Conservation (phyloP, 1,140 invertebrate genomes). For the Zaprionus nigranus region DNA sequence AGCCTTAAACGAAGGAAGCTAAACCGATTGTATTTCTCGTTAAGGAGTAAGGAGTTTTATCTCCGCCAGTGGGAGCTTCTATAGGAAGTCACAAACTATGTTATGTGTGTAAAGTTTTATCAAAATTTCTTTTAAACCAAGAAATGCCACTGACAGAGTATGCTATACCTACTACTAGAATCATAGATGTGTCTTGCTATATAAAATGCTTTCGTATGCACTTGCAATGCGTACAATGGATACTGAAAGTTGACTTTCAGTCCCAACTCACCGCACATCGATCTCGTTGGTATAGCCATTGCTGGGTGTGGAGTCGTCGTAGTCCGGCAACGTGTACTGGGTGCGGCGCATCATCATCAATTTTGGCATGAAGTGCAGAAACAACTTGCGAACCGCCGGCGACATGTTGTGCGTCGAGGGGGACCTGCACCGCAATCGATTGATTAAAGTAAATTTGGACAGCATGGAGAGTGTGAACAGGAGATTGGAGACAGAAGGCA, state of each 20-base stretch:
- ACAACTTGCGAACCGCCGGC: conserved; percentile 93
- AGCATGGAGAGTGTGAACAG: background rate
- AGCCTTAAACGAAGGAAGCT: no score
- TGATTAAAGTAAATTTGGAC: conserved; percentile 13
- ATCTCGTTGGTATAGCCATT: conserved; percentile 91
- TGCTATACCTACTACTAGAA: background rate
- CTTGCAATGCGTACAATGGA: background rate
- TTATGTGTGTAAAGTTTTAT: background rate
- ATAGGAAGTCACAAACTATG: background rate
- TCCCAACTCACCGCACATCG: conserved; percentile 89
- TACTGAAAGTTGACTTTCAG: background rate
- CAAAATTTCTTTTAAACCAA: background rate
- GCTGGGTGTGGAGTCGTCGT: conserved; percentile 90
- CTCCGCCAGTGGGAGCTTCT: background rate
- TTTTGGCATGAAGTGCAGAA: conserved; percentile 95
- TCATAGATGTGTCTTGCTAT: background rate
- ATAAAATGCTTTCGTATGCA: background rate
- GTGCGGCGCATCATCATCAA: conserved; percentile 95
- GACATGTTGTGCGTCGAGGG: conserved; percentile 99
- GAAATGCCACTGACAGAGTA: background rate
- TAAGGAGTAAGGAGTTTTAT: no score
- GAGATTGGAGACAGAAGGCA: background rate
- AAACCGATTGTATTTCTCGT: no score
- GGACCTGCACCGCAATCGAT: conserved; percentile 87
- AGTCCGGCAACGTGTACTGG: conserved; percentile 92